phyloP scores from a whole-genome alignment of 2,113 vertebrate genomes.

The Aptenodytes patagonicus region DNA sequence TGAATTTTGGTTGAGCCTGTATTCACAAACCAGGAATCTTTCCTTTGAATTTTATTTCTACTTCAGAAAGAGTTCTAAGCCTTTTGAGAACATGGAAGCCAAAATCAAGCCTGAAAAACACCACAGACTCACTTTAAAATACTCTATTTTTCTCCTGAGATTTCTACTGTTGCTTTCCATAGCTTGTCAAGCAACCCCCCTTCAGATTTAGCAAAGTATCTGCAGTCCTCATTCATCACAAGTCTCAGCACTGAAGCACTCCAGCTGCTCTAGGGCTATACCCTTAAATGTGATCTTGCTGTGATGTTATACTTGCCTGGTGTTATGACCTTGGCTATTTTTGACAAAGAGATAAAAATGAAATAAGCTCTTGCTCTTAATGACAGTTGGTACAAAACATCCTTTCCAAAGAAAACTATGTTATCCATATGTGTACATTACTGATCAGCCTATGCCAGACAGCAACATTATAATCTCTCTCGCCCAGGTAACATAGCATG shows the following conservation, averaged over 20 bases:
- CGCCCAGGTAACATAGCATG: neutral
- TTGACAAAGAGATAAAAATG: constrained; percentile 28
- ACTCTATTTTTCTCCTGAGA: neutral
- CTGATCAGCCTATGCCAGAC: neutral
- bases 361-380: constrained; percentile 36
- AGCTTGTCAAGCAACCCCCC: neutral
- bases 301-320: neutral
- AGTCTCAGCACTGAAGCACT: neutral
- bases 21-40: neutral
- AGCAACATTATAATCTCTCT: neutral
- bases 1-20: neutral
- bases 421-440: neutral
- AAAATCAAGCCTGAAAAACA: constrained; percentile 4
- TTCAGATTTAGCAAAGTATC: neutral
- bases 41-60: neutral
- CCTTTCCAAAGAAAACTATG: neutral
- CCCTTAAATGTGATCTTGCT: constrained; percentile 25
- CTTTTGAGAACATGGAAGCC: neutral
- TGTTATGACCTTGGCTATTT: constrained; percentile 39
- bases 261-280: constrained; percentile 19
- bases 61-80: constrained; percentile 30
- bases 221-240: constrained; percentile 5
- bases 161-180: neutral
- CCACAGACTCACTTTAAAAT: neutral
- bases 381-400: neutral